These are phyloP conservation scores for Drosophila suboccidentalis DNA, from an alignment of 2,888 invertebrate genomes.

Conservation along the genomic window DNA sequence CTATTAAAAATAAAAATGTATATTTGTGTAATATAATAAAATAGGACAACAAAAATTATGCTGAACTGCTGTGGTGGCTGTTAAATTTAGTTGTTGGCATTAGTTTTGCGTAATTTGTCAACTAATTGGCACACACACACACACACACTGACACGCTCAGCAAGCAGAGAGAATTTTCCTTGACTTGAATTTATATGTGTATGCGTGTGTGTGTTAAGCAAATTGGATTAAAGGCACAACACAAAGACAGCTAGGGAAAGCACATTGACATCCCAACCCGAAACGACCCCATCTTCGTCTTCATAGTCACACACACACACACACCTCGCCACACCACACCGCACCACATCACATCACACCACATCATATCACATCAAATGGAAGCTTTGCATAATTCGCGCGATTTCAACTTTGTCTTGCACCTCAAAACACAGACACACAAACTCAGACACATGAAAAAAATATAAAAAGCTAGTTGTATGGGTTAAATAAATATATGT, in stretches of 20 bases:
- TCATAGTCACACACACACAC: background rate
- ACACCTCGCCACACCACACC: too few relatives aligned
- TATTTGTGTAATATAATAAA: background rate
- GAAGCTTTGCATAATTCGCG: conserved; percentile 66
- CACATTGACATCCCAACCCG: conserved; percentile 37
- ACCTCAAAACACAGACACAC: conserved; percentile 20
- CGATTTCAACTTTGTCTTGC: conserved; percentile 41
- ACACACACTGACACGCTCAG: conserved; percentile 21
- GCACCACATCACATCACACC: conserved; percentile 4
- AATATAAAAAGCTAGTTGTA: conserved; percentile 7
- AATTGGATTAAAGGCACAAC: conserved; percentile 69
- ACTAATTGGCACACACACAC: conserved; percentile 68
- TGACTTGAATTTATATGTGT: conserved; percentile 39
- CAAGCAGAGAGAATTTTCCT: conserved; percentile 35
- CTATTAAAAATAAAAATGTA: conserved; percentile 1
- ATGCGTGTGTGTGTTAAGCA: conserved; percentile 36
- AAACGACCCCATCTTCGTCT: background rate
- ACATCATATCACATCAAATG: conserved; percentile 17
- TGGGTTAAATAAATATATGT: conserved; percentile 8
- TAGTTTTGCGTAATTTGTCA: conserved; percentile 79
- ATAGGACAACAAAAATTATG: conserved; percentile 11
- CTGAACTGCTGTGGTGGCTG: conserved; percentile 21
- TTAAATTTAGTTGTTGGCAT: conserved; percentile 54
- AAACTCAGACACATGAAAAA: too few relatives aligned
- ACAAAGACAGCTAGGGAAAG: conserved; percentile 38